A percentile compares a stretch with the other conserved stretches of the same genome.
phyloP scores from a whole-genome alignment of 1,140 invertebrate genomes.

The Heliconius eleuchia region DNA sequence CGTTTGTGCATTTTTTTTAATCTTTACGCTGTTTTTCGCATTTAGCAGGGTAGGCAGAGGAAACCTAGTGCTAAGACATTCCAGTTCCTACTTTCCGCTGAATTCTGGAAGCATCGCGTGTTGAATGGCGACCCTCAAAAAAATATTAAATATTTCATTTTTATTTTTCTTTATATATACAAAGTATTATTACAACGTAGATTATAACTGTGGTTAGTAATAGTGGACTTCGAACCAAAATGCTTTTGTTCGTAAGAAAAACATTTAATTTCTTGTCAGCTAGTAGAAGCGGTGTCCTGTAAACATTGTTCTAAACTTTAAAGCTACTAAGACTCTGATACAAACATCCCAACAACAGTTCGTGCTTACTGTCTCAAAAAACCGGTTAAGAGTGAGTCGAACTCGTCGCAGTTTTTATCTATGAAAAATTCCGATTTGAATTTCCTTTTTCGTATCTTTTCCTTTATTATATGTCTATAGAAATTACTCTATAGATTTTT shows the following conservation, averaged over 20 bases:
- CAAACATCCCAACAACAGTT: background rate
- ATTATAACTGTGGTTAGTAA: background rate
- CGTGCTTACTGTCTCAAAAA: too few relatives aligned
- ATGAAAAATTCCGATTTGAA: too few relatives aligned
- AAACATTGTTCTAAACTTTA: background rate
- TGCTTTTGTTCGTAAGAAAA: conserved; percentile 1
- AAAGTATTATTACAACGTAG: background rate
- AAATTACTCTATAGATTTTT: too few relatives aligned
- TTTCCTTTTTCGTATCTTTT: too few relatives aligned
- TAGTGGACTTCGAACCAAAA: background rate
- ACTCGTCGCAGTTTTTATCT: too few relatives aligned
- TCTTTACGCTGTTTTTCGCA: background rate
- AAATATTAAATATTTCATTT: background rate
- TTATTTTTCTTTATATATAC: too few relatives aligned
- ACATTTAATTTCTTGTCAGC: background rate
- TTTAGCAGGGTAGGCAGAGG: background rate
- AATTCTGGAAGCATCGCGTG: background rate
- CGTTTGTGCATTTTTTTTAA: background rate
- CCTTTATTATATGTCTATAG: too few relatives aligned
- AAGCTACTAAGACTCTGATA: background rate
- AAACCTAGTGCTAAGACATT: background rate
- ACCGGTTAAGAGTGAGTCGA: too few relatives aligned
- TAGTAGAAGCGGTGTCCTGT: background rate
- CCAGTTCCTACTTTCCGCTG: background rate
- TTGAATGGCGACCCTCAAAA: background rate